phyloP scores from a whole-genome alignment of 2,113 vertebrate species.

The Speoplatyrhinus poulsoni region DNA sequence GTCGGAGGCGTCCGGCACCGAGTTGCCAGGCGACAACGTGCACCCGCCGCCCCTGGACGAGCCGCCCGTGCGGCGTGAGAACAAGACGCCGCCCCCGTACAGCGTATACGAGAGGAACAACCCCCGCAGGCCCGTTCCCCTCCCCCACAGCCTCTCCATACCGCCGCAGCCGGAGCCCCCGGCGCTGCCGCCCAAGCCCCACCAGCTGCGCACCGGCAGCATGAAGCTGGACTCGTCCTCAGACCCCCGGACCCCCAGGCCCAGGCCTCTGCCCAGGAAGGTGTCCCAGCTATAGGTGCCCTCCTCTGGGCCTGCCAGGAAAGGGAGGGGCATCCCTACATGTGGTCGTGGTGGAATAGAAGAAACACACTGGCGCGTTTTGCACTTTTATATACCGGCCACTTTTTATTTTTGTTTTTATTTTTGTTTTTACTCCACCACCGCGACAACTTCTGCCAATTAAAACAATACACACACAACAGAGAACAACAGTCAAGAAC shows the following conservation, averaged over 20 bases:
- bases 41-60: constrained; percentile 73
- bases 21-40: constrained; percentile 77
- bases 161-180: constrained; percentile 83
- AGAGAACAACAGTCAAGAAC: neutral
- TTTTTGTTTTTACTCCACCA: constrained; percentile 47
- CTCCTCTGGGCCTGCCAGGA: constrained; percentile 9
- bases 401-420: constrained; percentile 18
- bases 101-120: constrained; percentile 90
- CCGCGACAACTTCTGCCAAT: constrained; percentile 40
- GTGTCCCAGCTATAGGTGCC: constrained; percentile 92
- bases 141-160: constrained; percentile 93
- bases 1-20: constrained; percentile 91
- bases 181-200: constrained; percentile 92
- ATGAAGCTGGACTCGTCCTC: constrained; percentile 85
- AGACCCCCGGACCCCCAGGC: constrained; percentile 82
- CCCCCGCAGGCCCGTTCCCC: constrained; percentile 86
- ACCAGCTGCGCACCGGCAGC: constrained; percentile 81
- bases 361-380: constrained; percentile 70
- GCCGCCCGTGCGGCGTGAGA: constrained; percentile 88
- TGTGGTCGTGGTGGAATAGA: constrained; percentile 3
- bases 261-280: constrained; percentile 91
- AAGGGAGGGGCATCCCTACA: constrained; percentile 8
- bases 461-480: constrained; percentile 33
- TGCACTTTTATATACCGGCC: constrained; percentile 75
- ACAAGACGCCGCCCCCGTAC: constrained; percentile 94